A percentile compares a stretch with the other conserved stretches of the same genome.
phyloP scores from a whole-genome alignment of 2,888 invertebrate genomes.

The Isotomurus palustris region DNA sequence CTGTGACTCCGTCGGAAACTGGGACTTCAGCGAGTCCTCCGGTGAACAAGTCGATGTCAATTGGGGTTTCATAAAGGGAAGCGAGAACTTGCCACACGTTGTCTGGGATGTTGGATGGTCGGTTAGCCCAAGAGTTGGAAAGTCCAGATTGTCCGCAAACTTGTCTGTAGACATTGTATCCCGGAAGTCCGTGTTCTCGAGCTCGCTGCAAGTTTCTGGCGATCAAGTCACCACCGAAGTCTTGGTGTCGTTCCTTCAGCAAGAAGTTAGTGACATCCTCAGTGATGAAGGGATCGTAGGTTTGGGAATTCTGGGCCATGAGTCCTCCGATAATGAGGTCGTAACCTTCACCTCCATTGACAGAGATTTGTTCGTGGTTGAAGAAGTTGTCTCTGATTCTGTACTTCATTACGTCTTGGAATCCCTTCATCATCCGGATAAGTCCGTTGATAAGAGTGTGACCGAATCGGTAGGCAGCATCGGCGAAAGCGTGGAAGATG shows the following conservation, averaged over 20 bases:
- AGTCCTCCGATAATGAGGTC: constrained; percentile 41
- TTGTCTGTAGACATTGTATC: constrained; percentile 41
- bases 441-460: constrained; percentile 41
- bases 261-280: constrained; percentile 43
- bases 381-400: constrained; percentile 41
- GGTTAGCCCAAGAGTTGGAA: constrained; percentile 32
- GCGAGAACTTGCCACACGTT: constrained; percentile 42
- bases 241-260: constrained; percentile 29
- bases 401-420: constrained; percentile 31
- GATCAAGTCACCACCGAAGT: constrained; percentile 42
- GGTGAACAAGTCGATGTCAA: constrained; percentile 77
- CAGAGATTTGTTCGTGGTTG: constrained; percentile 37
- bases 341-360: constrained; percentile 39
- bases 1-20: constrained; percentile 72
- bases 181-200: constrained; percentile 39
- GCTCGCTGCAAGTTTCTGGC: constrained; percentile 39
- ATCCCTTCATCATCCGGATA: constrained; percentile 38
- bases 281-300: constrained; percentile 42
- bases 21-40: constrained; percentile 79
- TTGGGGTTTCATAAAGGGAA: constrained; percentile 40
- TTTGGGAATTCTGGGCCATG: constrained; percentile 42
- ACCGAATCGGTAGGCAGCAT: constrained; percentile 43
- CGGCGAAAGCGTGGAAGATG: constrained; percentile 41
- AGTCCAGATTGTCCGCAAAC: constrained; percentile 36
- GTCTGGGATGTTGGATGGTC: constrained; percentile 39